These are phyloP conservation scores for Gasterosteus aculeatus DNA, from an alignment of 2,113 vertebrate species.

Conservation along the genomic window DNA sequence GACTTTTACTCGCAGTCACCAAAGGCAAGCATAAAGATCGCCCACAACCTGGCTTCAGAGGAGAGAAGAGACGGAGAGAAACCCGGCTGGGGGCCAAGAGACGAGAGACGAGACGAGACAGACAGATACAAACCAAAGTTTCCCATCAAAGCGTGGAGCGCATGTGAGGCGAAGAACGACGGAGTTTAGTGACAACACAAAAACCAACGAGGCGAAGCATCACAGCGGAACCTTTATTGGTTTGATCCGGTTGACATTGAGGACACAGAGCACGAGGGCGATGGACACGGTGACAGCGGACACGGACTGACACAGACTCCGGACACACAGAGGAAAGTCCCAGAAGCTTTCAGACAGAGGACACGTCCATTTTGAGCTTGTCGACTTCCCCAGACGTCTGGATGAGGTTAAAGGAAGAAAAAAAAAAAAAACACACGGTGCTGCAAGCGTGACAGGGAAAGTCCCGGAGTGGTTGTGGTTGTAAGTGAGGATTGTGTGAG, in stretches of 20 bases:
- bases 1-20: constrained; percentile 36
- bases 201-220: constrained; percentile 53
- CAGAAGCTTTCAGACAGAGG: constrained; percentile 32
- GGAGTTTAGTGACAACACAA: constrained; percentile 62
- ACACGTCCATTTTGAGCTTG: constrained; percentile 29
- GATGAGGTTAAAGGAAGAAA: constrained; percentile 15
- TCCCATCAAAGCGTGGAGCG: neutral
- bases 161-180: constrained; percentile 1
- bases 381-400: constrained; percentile 33
- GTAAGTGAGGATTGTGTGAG: constrained; percentile 1
- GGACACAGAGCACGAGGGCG: constrained; percentile 38
- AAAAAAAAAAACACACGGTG: constrained; percentile 17
- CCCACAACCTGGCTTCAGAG: constrained; percentile 54
- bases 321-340: constrained; percentile 59
- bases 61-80: constrained; percentile 21
- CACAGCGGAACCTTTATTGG: constrained; percentile 79
- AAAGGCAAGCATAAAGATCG: constrained; percentile 77
- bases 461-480: too few species aligned
- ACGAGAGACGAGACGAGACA: constrained; percentile 18
- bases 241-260: constrained; percentile 62
- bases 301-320: constrained; percentile 24
- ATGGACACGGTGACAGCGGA: constrained; percentile 44
- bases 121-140: neutral
- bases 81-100: neutral
- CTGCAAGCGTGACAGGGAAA: neutral